Evolutionary conservation across 2,888 invertebrate species (phyloP).

Genomic region (Lasioglossum villosulum): DNA sequence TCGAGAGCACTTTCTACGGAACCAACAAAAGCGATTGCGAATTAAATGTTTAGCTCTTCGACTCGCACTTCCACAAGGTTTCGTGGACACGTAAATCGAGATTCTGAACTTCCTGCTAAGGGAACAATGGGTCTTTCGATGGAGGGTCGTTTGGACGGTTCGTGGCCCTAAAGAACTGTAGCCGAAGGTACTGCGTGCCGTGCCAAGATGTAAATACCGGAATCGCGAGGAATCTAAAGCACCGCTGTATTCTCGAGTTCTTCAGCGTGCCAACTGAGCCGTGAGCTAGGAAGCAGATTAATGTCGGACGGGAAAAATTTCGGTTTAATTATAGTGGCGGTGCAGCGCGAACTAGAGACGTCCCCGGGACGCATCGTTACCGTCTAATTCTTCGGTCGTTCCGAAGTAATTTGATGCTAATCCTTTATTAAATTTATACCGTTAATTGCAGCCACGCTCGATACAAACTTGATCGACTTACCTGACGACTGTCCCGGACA

Average conservation of each 20-base stretch:
- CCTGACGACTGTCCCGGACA: neutral
- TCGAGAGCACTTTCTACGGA: too few species aligned
- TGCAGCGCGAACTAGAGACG: neutral
- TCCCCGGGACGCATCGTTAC: slow-evolving; percentile 15
- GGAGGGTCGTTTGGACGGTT: neutral
- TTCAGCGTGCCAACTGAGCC: slow-evolving; percentile 58
- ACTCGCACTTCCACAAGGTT: neutral
- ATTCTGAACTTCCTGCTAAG: neutral
- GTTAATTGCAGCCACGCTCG: slow-evolving; percentile 1
- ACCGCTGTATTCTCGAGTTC: slow-evolving; percentile 55
- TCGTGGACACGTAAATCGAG: too few species aligned
- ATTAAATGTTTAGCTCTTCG: too few species aligned
- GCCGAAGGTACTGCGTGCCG: neutral
- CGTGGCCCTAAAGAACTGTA: slow-evolving; percentile 1
- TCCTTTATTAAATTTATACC: neutral
- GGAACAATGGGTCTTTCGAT: neutral
- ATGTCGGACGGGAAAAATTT: slow-evolving; percentile 44
- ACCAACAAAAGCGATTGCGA: too few species aligned
- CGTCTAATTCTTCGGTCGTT: slow-evolving; percentile 13
- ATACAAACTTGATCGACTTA: neutral
- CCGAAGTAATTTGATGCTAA: neutral
- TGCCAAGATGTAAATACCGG: slow-evolving; percentile 50
- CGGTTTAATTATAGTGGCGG: slow-evolving; percentile 51
- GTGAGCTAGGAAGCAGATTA: slow-evolving; percentile 52
- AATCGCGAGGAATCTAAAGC: slow-evolving; percentile 36